phyloP scores from a whole-genome alignment of 2,113 vertebrate genomes.

The Rousettus leschenaultii region DNA sequence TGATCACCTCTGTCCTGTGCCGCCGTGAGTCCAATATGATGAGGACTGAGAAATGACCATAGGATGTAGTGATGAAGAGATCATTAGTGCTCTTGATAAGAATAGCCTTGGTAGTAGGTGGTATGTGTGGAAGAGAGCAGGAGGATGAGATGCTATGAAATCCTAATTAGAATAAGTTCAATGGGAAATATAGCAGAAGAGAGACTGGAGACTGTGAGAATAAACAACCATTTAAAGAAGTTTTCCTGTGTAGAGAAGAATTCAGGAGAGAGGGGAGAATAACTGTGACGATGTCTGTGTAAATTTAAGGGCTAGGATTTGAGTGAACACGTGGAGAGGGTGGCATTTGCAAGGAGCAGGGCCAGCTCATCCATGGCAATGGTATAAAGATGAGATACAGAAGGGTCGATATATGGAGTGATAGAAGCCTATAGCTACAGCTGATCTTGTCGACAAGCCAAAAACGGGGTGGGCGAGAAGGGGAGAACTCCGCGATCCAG shows the following conservation, averaged over 20 bases:
- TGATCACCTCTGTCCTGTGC: neutral
- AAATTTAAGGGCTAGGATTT: neutral
- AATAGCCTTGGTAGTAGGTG: neutral
- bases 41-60: neutral
- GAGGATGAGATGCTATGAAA: neutral
- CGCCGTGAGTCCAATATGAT: too few relatives aligned
- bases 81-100: neutral
- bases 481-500: neutral
- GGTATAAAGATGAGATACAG: neutral
- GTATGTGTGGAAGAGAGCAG: rapidly evolving
- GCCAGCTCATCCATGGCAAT: neutral
- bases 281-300: too few relatives aligned
- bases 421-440: neutral
- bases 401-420: neutral
- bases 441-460: neutral
- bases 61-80: neutral
- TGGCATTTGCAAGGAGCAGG: neutral
- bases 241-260: neutral
- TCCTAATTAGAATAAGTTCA: neutral
- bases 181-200: neutral
- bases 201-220: neutral
- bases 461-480: neutral
- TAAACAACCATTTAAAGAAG: neutral
- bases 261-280: neutral
- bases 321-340: neutral